Evolutionary conservation across 1,140 invertebrate genomes (phyloP).

Genomic region (Megalonaias nervosa): DNA sequence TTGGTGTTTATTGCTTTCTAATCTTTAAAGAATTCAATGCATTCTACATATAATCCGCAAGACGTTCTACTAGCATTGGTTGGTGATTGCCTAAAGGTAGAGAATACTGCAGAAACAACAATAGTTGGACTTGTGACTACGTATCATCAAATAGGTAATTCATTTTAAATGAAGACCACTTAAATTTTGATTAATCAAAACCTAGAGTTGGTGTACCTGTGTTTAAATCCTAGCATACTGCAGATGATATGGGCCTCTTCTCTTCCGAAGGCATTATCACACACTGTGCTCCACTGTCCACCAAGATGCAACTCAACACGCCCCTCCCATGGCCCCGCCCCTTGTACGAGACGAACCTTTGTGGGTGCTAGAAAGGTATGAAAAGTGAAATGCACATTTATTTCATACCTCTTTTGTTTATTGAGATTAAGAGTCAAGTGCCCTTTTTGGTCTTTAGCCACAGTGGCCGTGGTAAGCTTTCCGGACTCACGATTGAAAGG

Average conservation of each 20-base stretch:
- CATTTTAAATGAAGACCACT: too few species aligned
- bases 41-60: too few species aligned
- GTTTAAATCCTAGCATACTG: conserved; percentile 48
- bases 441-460: neutral
- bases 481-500: neutral
- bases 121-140: too few species aligned
- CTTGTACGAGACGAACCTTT: conserved; percentile 15
- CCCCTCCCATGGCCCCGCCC: conserved; percentile 35
- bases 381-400: neutral
- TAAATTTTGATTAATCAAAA: too few species aligned
- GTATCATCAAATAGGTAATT: too few species aligned
- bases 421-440: neutral
- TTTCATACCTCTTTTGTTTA: neutral
- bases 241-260: conserved; percentile 50
- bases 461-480: neutral
- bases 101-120: too few species aligned
- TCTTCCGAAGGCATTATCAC: conserved; percentile 50
- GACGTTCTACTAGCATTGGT: too few species aligned
- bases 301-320: conserved; percentile 36
- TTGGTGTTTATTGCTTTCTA: too few species aligned
- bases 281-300: conserved; percentile 47
- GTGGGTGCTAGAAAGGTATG: conserved; percentile 12
- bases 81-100: too few species aligned
- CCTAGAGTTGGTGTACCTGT: conserved; percentile 1
- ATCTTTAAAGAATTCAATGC: too few species aligned